A percentile compares a stretch with the other conserved stretches of the same genome.
These are phyloP conservation scores for Ursus arctos DNA, from an alignment of 2,113 vertebrate species.

Conservation along the genomic window DNA sequence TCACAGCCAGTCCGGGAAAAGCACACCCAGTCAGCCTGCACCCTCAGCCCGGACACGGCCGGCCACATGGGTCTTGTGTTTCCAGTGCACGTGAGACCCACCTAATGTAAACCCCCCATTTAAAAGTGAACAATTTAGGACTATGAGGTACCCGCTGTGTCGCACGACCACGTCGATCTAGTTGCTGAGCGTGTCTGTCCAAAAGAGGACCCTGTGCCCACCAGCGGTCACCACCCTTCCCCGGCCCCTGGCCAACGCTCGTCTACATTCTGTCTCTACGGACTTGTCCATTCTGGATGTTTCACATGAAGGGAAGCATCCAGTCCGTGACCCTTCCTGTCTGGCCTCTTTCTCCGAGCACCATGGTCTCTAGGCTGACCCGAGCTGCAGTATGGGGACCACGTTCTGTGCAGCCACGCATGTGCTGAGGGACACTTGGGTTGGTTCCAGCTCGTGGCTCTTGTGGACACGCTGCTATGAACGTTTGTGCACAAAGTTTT, in stretches of 20 bases:
- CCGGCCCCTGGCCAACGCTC: not conserved
- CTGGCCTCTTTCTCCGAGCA: not conserved
- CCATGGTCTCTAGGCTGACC: not conserved
- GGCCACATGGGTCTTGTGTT: not conserved
- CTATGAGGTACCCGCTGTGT: not conserved
- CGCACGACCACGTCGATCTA: not conserved
- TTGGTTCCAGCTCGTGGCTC: not conserved
- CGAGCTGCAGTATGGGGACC: not conserved
- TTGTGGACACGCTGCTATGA: not conserved
- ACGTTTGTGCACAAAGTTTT: not conserved
- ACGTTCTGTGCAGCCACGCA: no score
- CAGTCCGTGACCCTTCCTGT: not conserved
- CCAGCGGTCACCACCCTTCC: not conserved
- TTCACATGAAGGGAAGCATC: not conserved
- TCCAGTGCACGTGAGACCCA: not conserved
- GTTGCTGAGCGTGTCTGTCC: not conserved
- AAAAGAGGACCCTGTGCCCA: not conserved
- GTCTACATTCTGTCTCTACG: not conserved
- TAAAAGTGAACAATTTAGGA: not conserved
- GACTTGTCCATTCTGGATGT: not conserved
- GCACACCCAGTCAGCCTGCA: not conserved
- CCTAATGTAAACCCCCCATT: not conserved
- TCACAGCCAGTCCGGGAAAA: not conserved
- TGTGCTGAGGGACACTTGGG: not conserved
- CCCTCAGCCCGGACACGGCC: not conserved